A percentile compares a stretch with the other conserved stretches of the same genome.
phyloP scores from a whole-genome alignment of 2,113 vertebrate species.

The Myocastor coypus region DNA sequence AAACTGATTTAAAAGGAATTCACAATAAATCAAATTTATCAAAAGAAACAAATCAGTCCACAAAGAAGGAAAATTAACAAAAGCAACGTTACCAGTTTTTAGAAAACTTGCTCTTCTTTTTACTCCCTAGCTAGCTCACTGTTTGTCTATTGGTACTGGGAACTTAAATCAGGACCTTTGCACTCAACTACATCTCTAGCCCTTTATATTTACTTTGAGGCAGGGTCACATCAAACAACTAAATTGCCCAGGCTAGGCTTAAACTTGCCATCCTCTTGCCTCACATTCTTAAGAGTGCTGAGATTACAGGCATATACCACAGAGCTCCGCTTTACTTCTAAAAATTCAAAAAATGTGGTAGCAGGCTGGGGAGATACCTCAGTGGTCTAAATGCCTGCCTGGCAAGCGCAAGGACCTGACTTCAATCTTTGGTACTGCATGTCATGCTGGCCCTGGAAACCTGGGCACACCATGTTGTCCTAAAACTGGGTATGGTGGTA shows the following conservation, averaged over 20 bases:
- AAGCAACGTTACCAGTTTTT: conserved; percentile 40
- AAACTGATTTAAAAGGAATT: conserved; percentile 29
- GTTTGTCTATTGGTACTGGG: not conserved
- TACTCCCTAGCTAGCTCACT: not conserved
- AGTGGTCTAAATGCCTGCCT: too few relatives aligned
- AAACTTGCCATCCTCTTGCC: not conserved
- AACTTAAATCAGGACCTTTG: not conserved
- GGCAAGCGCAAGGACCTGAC: too few relatives aligned
- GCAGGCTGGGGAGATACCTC: too few relatives aligned
- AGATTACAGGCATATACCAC: not conserved
- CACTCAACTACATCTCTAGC: not conserved
- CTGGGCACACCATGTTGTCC: too few relatives aligned
- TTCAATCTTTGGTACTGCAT: too few relatives aligned
- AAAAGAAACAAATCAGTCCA: not conserved
- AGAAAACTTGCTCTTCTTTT: not conserved
- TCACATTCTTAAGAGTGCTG: not conserved
- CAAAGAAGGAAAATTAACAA: not conserved
- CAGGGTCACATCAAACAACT: not conserved
- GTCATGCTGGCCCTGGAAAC: too few relatives aligned
- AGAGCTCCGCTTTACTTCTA: not conserved
- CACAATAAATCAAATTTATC: conserved; percentile 3
- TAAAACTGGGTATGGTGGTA: too few relatives aligned
- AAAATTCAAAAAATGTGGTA: too few relatives aligned
- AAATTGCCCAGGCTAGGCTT: not conserved
- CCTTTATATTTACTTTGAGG: not conserved